phyloP scores from a whole-genome alignment of 2,113 vertebrate species.

The Drymodes brunneopygia region DNA sequence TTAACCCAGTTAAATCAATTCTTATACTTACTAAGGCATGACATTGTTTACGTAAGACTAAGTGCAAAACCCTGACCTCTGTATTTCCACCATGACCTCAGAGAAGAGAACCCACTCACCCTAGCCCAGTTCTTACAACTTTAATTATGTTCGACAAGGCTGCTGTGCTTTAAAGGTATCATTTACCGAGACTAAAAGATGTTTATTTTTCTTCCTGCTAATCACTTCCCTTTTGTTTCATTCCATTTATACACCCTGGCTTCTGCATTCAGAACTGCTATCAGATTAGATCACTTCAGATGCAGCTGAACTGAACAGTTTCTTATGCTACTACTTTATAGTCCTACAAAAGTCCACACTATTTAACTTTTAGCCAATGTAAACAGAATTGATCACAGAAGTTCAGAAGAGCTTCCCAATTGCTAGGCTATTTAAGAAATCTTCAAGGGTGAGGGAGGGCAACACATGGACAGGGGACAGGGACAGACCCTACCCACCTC shows the following conservation, averaged over 20 bases:
- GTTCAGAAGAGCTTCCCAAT: not conserved
- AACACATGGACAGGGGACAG: not conserved
- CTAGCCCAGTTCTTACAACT: constrained; percentile 33
- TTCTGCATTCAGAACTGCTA: not conserved
- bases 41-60: constrained; percentile 71
- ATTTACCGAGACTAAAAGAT: constrained; percentile 45
- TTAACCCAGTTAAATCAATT: constrained; percentile 50
- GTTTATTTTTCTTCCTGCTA: constrained; percentile 24
- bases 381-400: not conserved
- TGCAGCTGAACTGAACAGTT: not conserved
- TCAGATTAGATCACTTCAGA: not conserved
- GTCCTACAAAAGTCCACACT: not conserved
- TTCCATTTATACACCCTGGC: not conserved
- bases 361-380: not conserved
- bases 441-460: not conserved
- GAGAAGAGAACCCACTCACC: constrained; percentile 47
- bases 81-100: constrained; percentile 66
- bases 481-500: not conserved
- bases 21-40: constrained; percentile 64
- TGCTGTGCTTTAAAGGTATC: constrained; percentile 40
- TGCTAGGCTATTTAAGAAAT: not conserved
- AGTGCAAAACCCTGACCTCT: constrained; percentile 73
- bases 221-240: constrained; percentile 25
- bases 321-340: not conserved
- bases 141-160: constrained; percentile 50